phyloP scores from a whole-genome alignment of 2,888 invertebrate genomes.

The Macrophya alboannulata region DNA sequence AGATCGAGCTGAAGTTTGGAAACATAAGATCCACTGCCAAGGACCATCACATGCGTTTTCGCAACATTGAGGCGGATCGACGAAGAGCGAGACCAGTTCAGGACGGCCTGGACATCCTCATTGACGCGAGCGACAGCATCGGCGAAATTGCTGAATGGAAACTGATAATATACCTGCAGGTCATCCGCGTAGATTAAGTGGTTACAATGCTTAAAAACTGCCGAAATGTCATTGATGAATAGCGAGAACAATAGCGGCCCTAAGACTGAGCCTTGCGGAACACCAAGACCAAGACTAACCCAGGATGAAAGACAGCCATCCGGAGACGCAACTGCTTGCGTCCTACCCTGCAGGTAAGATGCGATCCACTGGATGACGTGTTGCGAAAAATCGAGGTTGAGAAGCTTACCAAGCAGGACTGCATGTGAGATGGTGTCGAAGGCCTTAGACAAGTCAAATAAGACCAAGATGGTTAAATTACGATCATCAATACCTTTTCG shows the following conservation, averaged over 20 bases:
- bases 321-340: neutral
- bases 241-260: constrained; percentile 44
- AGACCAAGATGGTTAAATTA: too few relatives aligned
- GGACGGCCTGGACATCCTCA: constrained; percentile 12
- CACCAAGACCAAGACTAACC: constrained; percentile 10
- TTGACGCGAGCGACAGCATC: neutral
- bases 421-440: too few relatives aligned
- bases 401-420: too few relatives aligned
- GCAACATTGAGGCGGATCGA: neutral
- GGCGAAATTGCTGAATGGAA: neutral
- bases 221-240: constrained; percentile 50
- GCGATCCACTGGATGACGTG: too few relatives aligned
- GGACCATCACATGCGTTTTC: constrained; percentile 20
- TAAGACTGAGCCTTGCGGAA: constrained; percentile 51
- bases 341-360: too few relatives aligned
- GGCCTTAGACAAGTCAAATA: too few relatives aligned
- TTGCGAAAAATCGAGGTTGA: too few relatives aligned
- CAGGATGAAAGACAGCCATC: constrained; percentile 25
- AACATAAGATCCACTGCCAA: constrained; percentile 37
- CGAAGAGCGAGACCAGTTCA: neutral
- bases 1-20: constrained; percentile 1
- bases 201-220: neutral
- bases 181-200: constrained; percentile 53
- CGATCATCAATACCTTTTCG: too few relatives aligned
- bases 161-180: constrained; percentile 42